Evolutionary conservation across 2,797 vertebrate species (phyloP), one percentile per base, ranked within the genome.

Genomic region (Bothrops alternatus): DNA sequence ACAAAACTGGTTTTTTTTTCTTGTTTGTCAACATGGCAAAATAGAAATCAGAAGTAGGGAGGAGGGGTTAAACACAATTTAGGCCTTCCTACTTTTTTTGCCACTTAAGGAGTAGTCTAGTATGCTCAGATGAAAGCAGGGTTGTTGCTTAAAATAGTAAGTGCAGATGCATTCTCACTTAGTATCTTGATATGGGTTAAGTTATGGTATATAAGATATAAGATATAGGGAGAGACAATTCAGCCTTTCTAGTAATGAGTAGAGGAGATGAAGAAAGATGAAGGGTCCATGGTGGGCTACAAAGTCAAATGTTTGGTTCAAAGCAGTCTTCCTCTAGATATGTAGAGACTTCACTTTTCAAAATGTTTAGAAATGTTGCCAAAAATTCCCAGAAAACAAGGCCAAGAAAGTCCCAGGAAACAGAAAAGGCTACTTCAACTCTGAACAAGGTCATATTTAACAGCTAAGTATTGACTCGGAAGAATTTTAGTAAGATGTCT

Each of bases 401-500:
- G 37, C 73, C 23, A 82, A 82, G 3, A 25, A 20, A 32, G n/a
- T 87, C n/a, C 10, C 55, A 57, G 18, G 32, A 50, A 58, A 87
- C 18, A 87, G 55, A 87, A 87, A 88, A 88, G 4, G 28, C 10
- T 2, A 47, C 37, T 82, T 82, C 20, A 25, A 82, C 47, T 61
- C 11, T 60, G 13, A 32, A 42, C 37, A 14, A 42, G 32, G 12
- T 61, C 37, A 8, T 26, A 60, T 90, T 88, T 58, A 6, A 23
- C 58, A 57, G 90, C 65, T 87, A 32, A 0, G 90, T 14, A 3
- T 86, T 91, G 90, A 32, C 88, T 93, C 61, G 86, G 55, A 89
- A 96, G 94, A 65, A 58, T 93, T 73, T 56, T 89, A 1, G 0
- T 0, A 0, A 95, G 91, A 93, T 93, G 57, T 91, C 50, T 61